Conservation (phyloP, 2,797 vertebrate genomes). For the Lagocephalus sceleratus region DNA sequence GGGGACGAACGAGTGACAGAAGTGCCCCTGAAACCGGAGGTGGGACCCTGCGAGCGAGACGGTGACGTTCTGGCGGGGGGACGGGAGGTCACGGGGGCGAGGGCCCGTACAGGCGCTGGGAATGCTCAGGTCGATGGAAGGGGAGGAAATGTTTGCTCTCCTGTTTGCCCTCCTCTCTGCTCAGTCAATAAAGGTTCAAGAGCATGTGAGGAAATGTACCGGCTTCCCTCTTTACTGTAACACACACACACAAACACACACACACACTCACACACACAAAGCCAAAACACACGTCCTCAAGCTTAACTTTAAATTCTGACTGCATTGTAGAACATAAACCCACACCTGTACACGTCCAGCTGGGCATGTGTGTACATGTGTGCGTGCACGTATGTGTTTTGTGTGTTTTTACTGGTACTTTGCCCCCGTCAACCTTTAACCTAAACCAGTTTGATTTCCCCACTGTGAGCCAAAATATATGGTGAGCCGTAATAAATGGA, state of each 20-base stretch:
- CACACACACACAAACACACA: not conserved
- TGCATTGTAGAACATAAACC: not conserved
- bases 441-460: slow-evolving; percentile 27
- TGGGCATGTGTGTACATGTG: not conserved
- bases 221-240: not conserved
- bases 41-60: slow-evolving; percentile 21
- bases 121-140: slow-evolving; percentile 35
- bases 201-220: slow-evolving; percentile 1
- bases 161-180: slow-evolving; percentile 52
- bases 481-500: not conserved
- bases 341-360: not conserved
- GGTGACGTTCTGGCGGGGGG: slow-evolving; percentile 43
- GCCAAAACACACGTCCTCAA: not conserved
- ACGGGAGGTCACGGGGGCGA: slow-evolving; percentile 25
- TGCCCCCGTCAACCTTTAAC: slow-evolving; percentile 58
- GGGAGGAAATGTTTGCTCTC: slow-evolving; percentile 73
- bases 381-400: slow-evolving; percentile 15
- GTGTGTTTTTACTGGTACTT: slow-evolving; percentile 59
- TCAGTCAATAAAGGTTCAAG: slow-evolving; percentile 47
- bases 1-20: slow-evolving; percentile 31
- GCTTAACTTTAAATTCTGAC: not conserved
- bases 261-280: not conserved
- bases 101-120: slow-evolving; percentile 17
- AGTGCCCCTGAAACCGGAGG: slow-evolving; percentile 34
- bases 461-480: slow-evolving; percentile 21